These are phyloP conservation scores for Natator depressus DNA, from an alignment of 2,113 vertebrate species.

Conservation along the genomic window DNA sequence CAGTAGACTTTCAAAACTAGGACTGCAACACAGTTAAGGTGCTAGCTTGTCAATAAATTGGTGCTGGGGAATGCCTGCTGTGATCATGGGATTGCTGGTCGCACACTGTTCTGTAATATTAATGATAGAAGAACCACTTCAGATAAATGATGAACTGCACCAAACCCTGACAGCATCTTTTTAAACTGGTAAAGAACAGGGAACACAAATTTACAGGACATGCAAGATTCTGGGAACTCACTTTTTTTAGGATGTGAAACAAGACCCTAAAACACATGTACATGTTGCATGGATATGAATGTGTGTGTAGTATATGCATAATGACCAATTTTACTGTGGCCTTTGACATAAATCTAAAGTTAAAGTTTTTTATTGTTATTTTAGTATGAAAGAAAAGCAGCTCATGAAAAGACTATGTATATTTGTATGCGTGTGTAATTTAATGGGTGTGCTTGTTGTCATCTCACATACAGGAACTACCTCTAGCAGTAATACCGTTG, in stretches of 20 bases:
- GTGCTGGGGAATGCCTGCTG: background rate
- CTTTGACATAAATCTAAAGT: background rate
- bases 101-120: background rate
- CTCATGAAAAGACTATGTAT: background rate
- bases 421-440: background rate
- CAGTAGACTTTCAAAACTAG: background rate
- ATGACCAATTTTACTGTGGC: background rate
- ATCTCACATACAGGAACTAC: constrained; percentile 86
- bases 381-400: background rate
- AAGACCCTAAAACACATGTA: background rate
- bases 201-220: background rate
- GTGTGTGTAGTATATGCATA: background rate
- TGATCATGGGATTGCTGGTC: accelerated
- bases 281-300: background rate
- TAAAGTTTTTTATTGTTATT: background rate
- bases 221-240: background rate
- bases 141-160: background rate
- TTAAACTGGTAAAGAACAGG: background rate
- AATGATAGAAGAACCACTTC: background rate
- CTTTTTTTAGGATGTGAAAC: background rate
- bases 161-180: background rate
- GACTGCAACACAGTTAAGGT: background rate
- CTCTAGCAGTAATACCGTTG: constrained; percentile 96
- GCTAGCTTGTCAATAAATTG: background rate
- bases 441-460: constrained; percentile 10